Percentiles rank a stretch among this genome's conserved stretches.
phyloP scores from a whole-genome alignment of 2,113 vertebrate genomes.

The Delphinus delphis region DNA sequence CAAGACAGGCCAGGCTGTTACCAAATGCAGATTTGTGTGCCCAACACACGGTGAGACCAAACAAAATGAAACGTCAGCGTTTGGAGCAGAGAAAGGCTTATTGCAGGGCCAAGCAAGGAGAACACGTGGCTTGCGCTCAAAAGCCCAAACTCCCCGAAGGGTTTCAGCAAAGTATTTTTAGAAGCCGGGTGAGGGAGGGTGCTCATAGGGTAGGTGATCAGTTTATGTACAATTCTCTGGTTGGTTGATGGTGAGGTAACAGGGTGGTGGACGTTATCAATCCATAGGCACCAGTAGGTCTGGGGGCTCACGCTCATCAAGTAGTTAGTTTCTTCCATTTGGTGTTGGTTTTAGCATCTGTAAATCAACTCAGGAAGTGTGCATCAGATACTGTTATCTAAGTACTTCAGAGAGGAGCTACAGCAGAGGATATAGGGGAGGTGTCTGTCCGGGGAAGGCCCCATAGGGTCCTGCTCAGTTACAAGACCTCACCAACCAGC shows the following conservation, averaged over 20 bases:
- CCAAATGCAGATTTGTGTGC: neutral
- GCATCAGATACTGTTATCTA: neutral
- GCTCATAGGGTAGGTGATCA: neutral
- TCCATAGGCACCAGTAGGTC: neutral
- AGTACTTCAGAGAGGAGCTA: neutral
- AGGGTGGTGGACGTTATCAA: neutral
- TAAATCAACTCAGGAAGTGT: neutral
- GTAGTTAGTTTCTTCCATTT: neutral
- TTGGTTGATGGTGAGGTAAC: neutral
- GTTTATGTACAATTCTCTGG: neutral
- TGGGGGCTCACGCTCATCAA: neutral
- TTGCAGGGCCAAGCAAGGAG: neutral
- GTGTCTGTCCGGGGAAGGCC: neutral
- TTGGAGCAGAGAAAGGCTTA: neutral
- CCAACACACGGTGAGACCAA: fast-evolving
- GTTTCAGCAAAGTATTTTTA: neutral
- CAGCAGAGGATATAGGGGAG: neutral
- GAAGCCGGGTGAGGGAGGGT: no score
- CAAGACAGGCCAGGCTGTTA: neutral
- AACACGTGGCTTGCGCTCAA: neutral
- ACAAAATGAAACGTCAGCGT: neutral
- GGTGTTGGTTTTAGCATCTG: neutral
- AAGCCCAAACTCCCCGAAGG: neutral
- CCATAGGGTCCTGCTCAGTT: neutral
- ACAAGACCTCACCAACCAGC: neutral